phyloP scores from a whole-genome alignment of 2,888 invertebrate species.

The Melitaea athalia region DNA sequence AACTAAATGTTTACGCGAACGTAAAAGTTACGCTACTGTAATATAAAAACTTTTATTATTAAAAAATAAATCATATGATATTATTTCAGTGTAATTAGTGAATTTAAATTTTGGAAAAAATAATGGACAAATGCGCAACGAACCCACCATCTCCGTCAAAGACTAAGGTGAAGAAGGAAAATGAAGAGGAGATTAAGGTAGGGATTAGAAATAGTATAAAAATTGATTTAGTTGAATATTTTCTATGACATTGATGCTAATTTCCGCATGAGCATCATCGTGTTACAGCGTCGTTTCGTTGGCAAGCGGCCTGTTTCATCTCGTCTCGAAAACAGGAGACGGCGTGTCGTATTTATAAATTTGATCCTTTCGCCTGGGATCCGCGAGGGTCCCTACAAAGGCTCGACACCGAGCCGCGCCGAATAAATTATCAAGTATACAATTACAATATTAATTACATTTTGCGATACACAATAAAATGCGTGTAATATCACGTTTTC shows the following conservation, averaged over 20 bases:
- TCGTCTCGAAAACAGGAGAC: constrained; percentile 70
- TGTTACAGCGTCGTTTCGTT: constrained; percentile 60
- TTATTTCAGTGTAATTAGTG: constrained; percentile 38
- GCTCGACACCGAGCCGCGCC: constrained; percentile 60
- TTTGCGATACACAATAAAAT: constrained; percentile 80
- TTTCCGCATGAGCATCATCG: constrained; percentile 71
- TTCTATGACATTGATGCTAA: constrained; percentile 58
- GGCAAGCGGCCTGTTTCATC: constrained; percentile 73
- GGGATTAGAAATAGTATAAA: constrained; percentile 28
- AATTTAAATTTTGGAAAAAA: constrained; percentile 30
- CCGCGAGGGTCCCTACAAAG: constrained; percentile 53
- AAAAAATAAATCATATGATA: constrained; percentile 43
- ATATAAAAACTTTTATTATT: constrained; percentile 53
- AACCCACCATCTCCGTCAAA: constrained; percentile 66
- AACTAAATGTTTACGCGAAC: constrained; percentile 70
- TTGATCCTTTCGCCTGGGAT: constrained; percentile 55
- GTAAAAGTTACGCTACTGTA: constrained; percentile 48
- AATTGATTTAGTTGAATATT: constrained; percentile 47
- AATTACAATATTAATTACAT: constrained; percentile 80
- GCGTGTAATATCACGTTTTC: constrained; percentile 82
- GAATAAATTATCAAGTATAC: constrained; percentile 77
- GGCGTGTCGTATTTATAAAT: constrained; percentile 79
- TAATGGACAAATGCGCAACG: constrained; percentile 79
- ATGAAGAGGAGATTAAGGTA: constrained; percentile 90
- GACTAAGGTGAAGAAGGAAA: constrained; percentile 85